Conservation (phyloP, 2,113 vertebrate genomes). For the Chunga burmeisteri region DNA sequence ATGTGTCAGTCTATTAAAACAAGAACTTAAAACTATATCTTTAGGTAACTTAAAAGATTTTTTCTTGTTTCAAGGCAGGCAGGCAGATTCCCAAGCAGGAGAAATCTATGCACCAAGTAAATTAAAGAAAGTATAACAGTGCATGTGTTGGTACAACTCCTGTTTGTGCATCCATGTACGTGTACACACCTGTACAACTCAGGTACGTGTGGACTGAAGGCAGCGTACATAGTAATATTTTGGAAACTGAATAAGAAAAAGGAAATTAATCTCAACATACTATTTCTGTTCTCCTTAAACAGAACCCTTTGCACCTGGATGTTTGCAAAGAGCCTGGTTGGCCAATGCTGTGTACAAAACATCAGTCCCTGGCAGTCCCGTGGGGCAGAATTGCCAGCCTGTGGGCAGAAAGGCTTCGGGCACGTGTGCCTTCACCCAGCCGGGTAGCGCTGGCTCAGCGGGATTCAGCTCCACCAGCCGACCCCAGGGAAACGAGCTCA, state of each 20-base stretch:
- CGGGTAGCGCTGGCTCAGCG: fast-evolving
- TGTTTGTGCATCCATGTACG: background rate
- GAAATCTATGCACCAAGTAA: background rate
- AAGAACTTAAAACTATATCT: background rate
- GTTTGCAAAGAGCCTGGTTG: background rate
- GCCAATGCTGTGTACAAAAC: background rate
- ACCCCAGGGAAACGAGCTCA: background rate
- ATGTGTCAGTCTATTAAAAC: background rate
- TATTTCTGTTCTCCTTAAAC: background rate
- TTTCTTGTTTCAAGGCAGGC: background rate
- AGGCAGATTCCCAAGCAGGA: background rate
- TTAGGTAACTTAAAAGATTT: background rate
- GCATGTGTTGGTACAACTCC: background rate
- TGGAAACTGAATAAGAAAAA: background rate
- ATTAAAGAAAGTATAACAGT: background rate
- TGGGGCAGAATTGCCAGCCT: background rate
- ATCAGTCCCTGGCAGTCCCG: background rate
- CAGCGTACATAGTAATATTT: background rate
- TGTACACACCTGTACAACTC: too few relatives aligned
- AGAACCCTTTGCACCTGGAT: background rate
- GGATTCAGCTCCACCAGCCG: background rate
- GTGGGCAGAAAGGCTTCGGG: background rate
- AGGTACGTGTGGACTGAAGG: background rate
- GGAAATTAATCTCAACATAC: background rate
- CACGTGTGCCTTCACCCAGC: fast-evolving